These are phyloP conservation scores for Phataginus tricuspis DNA, from an alignment of 2,797 vertebrate genomes.

Conservation along the genomic window DNA sequence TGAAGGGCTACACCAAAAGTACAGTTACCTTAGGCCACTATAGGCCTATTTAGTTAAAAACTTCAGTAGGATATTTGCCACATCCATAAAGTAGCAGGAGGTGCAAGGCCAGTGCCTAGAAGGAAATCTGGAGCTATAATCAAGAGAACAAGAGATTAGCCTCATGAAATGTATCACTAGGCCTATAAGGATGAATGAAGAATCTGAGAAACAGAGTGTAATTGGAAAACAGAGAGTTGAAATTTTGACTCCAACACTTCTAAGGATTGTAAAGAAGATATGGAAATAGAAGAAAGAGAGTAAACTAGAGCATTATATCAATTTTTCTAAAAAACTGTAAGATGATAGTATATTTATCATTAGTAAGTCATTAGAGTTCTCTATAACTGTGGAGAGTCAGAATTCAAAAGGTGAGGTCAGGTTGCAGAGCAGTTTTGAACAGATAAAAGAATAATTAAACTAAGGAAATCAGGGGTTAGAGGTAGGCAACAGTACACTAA, in stretches of 20 bases:
- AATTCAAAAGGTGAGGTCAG: constrained; percentile 36
- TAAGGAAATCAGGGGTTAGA: constrained; percentile 4
- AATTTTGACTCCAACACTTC: not conserved
- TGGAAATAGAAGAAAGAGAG: not conserved
- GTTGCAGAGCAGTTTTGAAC: constrained; percentile 22
- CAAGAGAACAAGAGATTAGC: not conserved
- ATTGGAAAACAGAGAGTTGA: not conserved
- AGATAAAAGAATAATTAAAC: constrained; percentile 14
- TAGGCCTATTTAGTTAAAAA: not conserved
- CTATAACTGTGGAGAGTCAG: not conserved
- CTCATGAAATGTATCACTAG: not conserved
- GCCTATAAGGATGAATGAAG: not conserved
- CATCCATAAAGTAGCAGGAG: not conserved
- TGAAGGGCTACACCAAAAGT: not conserved
- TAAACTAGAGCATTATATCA: not conserved
- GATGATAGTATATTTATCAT: constrained; percentile 14
- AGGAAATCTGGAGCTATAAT: not conserved
- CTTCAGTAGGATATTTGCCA: not conserved
- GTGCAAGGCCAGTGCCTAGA: not conserved
- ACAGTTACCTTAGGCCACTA: not conserved
- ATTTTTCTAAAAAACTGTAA: not conserved
- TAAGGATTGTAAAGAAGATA: not conserved
- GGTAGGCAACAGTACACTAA: not conserved
- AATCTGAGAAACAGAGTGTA: not conserved
- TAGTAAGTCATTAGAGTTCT: not conserved